Conservation (phyloP, 64 coral and sea anemone species). For the Actinia tenebrosa region DNA sequence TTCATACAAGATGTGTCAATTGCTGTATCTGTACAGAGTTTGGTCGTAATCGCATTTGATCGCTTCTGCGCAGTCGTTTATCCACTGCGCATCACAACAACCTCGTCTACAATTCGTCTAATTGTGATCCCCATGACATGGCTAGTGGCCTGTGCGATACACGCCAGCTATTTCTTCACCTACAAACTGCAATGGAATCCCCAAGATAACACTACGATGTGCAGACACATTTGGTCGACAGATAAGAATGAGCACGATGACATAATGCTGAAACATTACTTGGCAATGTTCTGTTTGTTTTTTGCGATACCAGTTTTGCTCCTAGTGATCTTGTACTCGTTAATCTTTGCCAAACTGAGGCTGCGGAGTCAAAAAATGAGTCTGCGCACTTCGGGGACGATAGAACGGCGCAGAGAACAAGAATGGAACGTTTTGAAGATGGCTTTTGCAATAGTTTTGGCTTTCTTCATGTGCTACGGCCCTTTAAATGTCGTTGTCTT, state of each 20-base stretch:
- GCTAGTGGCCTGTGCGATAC: constrained; percentile 3
- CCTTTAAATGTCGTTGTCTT: constrained; percentile 18
- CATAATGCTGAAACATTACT: not conserved
- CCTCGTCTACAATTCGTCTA: not conserved
- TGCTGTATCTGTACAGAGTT: constrained; percentile 18
- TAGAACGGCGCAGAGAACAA: constrained; percentile 7
- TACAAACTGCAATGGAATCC: constrained; percentile 3
- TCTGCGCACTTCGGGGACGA: not conserved
- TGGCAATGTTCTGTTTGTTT: constrained; percentile 19
- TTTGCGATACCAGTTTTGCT: not conserved
- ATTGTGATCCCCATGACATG: constrained; percentile 19
- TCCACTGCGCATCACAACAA: constrained; percentile 8
- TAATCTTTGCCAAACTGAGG: not conserved
- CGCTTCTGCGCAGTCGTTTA: constrained; percentile 25
- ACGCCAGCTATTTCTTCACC: not conserved
- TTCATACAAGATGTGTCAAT: constrained; percentile 18
- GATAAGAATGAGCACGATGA: constrained; percentile 2
- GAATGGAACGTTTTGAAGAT: constrained; percentile 21
- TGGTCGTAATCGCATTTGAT: constrained; percentile 21
- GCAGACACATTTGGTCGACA: not conserved
- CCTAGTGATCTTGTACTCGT: not conserved
- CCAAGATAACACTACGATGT: not conserved
- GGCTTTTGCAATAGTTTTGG: constrained; percentile 7
- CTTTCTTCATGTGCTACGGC: constrained; percentile 11
- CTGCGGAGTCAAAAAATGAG: not conserved